Percentiles rank a stretch among this genome's conserved stretches.
phyloP scores from a whole-genome alignment of 92 coral and sea anemone species.

The Porites divaricata region DNA sequence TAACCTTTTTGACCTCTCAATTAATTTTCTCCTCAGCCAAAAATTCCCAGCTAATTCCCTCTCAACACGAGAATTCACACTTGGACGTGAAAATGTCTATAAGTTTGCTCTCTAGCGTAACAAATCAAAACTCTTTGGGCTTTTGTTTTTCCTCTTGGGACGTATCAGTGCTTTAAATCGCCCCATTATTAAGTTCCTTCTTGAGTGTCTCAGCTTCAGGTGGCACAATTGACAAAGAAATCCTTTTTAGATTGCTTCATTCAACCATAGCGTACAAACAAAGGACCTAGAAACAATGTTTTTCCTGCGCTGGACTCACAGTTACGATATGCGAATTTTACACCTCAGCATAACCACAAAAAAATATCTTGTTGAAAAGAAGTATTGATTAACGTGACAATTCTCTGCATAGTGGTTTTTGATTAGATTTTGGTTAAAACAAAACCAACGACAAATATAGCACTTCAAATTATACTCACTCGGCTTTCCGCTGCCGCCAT shows the following conservation, averaged over 20 bases:
- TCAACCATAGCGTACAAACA: constrained; percentile 18
- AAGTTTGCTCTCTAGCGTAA: background rate
- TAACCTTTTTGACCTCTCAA: background rate
- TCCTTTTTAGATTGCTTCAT: background rate
- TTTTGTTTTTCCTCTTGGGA: background rate
- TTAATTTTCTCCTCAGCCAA: background rate
- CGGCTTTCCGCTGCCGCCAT: constrained; percentile 84
- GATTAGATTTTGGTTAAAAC: background rate
- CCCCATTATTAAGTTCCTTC: background rate
- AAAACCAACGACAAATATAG: constrained; percentile 35
- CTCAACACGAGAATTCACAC: constrained; percentile 43
- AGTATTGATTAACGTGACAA: constrained; percentile 7
- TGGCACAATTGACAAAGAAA: background rate
- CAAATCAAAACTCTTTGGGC: background rate
- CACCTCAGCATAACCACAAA: background rate
- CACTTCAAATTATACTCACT: constrained; percentile 65
- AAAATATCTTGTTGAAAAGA: background rate
- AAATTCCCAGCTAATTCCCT: constrained; percentile 1
- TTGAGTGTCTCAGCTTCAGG: background rate
- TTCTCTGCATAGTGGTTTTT: background rate
- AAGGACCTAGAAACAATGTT: constrained; percentile 10
- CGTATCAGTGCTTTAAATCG: background rate
- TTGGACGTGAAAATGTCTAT: background rate
- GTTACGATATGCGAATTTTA: constrained; percentile 5
- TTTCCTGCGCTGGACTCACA: background rate